Conservation (phyloP, 2,113 vertebrate genomes). For the Onychorhynchus coronatus region DNA sequence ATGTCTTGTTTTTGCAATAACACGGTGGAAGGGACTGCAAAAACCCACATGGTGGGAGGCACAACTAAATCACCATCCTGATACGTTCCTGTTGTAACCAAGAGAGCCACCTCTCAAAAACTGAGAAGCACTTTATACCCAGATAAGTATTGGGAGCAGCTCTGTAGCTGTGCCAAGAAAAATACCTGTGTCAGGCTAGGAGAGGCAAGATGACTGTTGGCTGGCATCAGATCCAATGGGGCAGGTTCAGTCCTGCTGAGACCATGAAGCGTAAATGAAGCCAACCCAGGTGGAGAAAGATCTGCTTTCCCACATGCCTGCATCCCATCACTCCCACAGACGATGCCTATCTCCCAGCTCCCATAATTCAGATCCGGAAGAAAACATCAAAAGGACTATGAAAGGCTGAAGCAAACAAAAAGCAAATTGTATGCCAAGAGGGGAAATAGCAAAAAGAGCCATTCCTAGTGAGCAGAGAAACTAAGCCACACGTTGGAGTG, state of each 20-base stretch:
- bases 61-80: background rate
- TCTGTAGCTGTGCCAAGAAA: background rate
- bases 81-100: background rate
- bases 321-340: background rate
- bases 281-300: background rate
- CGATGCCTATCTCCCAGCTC: background rate
- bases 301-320: background rate
- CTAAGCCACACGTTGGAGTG: background rate
- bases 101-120: background rate
- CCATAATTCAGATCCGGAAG: background rate
- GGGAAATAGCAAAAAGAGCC: background rate
- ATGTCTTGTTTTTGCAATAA: background rate
- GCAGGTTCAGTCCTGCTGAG: background rate
- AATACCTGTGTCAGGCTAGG: background rate
- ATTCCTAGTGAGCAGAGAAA: background rate
- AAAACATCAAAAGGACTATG: background rate
- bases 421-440: background rate
- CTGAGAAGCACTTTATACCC: background rate
- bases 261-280: background rate
- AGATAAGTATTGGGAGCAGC: background rate
- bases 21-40: background rate
- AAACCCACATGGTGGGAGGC: background rate
- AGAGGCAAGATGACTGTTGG: background rate
- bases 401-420: background rate
- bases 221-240: background rate